Evolutionary conservation across 2,888 invertebrate species (phyloP), one percentile per base, ranked within the genome.

Genomic region (Xylocampa areola): DNA sequence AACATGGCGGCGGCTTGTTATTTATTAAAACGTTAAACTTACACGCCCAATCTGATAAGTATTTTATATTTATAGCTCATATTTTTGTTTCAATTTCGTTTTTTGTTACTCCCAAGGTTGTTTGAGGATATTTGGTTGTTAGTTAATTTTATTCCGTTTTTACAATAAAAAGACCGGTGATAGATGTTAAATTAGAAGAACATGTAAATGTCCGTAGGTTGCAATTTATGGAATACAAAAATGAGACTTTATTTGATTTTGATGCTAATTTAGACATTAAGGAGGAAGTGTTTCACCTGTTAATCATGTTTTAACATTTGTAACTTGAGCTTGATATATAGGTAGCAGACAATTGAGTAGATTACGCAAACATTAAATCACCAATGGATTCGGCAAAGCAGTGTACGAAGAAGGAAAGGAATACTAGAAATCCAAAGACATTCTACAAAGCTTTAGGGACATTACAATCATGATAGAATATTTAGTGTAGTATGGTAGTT

Each of bases 21-120:
- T 90, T 90, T 89, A 90, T 90, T 87, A 85, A 88, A 86, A 88
- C 84, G 86, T 87, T 87, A 86, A 67, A 67, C 40, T 70, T 82
- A 60, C 81, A 84, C 89, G 86, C 89, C 89, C 89, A 85, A 90
- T 90, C 91, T 86, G 90, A 90, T 90, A 90, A 88, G 76, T 79
- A 72, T 61, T 73, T 63, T 60, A 80, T 84, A 87, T 89, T 90
- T 90, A 89, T 88, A 74, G 81, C 78, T 48, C 73, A 76, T 74
- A 80, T 81, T 83, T 77, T 84, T 77, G 81, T 76, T 76, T 76
- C 76, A 79, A 78, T 77, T 76, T 68, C 50, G 57, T 77, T 80
- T 82, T 82, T 76, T 69, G 50, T 53, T 50, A 13, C 45, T 53
- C 67, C 73, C 65, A 69, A 73, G 78, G 73, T 79, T 82, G 74